These are phyloP conservation scores for Nemotelus pantherinus DNA, from an alignment of 2,888 invertebrate species.

Conservation along the genomic window DNA sequence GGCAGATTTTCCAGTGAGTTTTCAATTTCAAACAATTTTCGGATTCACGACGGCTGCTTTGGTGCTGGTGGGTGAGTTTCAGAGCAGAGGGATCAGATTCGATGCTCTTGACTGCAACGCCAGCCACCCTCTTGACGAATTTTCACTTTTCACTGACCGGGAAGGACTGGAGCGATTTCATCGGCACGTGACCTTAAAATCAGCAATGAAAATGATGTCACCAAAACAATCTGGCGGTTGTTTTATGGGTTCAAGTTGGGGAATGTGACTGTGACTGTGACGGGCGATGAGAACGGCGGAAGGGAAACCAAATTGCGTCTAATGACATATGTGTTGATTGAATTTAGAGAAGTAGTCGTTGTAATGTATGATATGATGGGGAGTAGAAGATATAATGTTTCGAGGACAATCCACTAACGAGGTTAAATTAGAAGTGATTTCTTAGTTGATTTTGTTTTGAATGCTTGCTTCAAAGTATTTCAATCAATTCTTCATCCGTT, in stretches of 20 bases:
- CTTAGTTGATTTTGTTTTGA: constrained; percentile 21
- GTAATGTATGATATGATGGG: neutral
- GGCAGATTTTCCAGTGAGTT: constrained; percentile 29
- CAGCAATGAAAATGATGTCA: constrained; percentile 45
- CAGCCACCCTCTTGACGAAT: constrained; percentile 32
- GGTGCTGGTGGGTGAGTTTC: constrained; percentile 12
- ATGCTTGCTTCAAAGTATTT: neutral
- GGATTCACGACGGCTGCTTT: constrained; percentile 14
- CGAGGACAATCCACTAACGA: constrained; percentile 50
- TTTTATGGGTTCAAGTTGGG: neutral
- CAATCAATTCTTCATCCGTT: no score
- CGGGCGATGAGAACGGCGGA: constrained; percentile 21
- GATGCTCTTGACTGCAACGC: neutral
- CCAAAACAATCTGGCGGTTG: constrained; percentile 42
- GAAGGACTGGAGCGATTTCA: constrained; percentile 30
- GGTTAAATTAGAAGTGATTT: constrained; percentile 48
- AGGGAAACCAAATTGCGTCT: constrained; percentile 46
- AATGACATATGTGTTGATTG: constrained; percentile 56
- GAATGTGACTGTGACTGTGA: neutral
- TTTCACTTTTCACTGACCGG: constrained; percentile 24
- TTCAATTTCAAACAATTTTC: constrained; percentile 44
- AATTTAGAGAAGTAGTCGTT: constrained; percentile 49
- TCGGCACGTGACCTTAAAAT: constrained; percentile 51
- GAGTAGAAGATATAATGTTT: constrained; percentile 47
- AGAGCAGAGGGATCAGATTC: neutral